Percentiles rank a stretch among this genome's conserved stretches.
phyloP scores from a whole-genome alignment of 2,888 invertebrate species.

The Erpobdella octoculata region DNA sequence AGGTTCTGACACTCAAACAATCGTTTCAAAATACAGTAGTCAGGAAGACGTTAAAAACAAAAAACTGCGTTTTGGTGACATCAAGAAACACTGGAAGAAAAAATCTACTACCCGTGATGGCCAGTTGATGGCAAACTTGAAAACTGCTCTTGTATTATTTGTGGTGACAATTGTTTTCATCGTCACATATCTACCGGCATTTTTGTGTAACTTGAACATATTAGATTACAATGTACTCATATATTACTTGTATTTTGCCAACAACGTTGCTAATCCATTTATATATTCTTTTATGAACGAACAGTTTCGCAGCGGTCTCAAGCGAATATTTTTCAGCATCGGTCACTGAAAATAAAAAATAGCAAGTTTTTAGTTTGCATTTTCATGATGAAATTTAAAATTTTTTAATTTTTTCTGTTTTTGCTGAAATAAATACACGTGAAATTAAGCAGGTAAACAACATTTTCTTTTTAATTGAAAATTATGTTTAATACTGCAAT shows the following conservation, averaged over 20 bases:
- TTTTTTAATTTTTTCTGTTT: too few relatives aligned
- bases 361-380: too few relatives aligned
- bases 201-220: conserved; percentile 43
- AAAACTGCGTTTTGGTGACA: too few relatives aligned
- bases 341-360: too few relatives aligned
- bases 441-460: too few relatives aligned
- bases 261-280: conserved; percentile 51
- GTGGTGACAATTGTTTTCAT: conserved; percentile 49
- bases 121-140: conserved; percentile 43
- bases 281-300: conserved; percentile 52
- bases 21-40: background rate
- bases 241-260: conserved; percentile 51
- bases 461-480: too few relatives aligned
- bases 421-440: too few relatives aligned
- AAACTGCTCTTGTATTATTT: conserved; percentile 50
- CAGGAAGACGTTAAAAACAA: background rate
- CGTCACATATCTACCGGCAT: conserved; percentile 47
- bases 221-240: conserved; percentile 42
- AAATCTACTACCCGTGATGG: conserved; percentile 36
- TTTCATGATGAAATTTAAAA: too few relatives aligned
- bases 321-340: too few relatives aligned
- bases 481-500: too few relatives aligned
- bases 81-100: conserved; percentile 5
- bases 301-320: conserved; percentile 49
- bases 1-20: background rate